Evolutionary conservation across 1,140 invertebrate genomes (phyloP), one percentile per base, ranked within the genome.

Genomic region (Meloidogyne chitwoodi): DNA sequence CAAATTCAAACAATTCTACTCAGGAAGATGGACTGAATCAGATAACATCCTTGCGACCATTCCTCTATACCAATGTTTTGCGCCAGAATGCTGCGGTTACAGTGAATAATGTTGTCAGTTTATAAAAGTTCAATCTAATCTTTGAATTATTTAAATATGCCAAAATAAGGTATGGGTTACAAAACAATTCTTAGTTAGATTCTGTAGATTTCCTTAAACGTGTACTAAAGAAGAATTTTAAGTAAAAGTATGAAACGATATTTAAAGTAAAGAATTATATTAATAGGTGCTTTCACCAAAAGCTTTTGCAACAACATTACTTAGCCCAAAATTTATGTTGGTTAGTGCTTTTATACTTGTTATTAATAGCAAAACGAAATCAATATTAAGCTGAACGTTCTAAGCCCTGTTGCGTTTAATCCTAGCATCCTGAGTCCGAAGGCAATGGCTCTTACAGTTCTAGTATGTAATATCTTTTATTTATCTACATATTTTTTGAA

Each of bases 301-400:
- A 16, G 75, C 75, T 38, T 76, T 76, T 63, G 62, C 64, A 6
- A 31, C 38, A 24, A 63, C 75, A 0, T 31, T 76, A 26, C 65
- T 71, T 22, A 76, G 65, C 26, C 75, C 75, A 10, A 68, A 56
- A 61, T 76, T 76, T 29, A 76, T 76, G 75, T n/a, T 29, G 38
- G 68, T 76, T 31, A 31, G 19, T 44, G 19, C 27, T n/a, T 27
- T 14, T 34, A 27, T 27, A 24, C 27, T 26, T 19, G 0, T n/a
- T n/a, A n/a, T n/a, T n/a, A n/a, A n/a, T n/a, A n/a, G n/a, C n/a
- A n/a, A n/a, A n/a, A n/a, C n/a, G n/a, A n/a, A n/a, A n/a, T n/a
- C n/a, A n/a, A n/a, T n/a, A n/a, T 65, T 0, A 31, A 65, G 48
- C 5, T 56, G 0, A 56, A 27, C 26, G 41, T 78, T 27, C 31